Conservation (phyloP, 2,888 invertebrate species). For the Sminthurides aquaticus region DNA sequence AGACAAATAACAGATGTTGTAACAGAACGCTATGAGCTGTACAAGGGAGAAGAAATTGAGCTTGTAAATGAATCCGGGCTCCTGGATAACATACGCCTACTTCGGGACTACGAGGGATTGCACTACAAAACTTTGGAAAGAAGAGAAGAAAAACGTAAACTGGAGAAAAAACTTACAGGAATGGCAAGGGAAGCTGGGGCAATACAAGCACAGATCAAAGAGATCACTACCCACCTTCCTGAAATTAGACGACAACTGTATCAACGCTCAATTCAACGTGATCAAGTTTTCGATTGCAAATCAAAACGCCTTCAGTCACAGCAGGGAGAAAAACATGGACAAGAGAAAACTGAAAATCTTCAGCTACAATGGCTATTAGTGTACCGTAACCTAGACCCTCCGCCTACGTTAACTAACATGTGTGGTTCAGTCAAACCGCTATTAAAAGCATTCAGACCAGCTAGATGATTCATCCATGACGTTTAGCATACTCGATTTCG, state of each 20-base stretch:
- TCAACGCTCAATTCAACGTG: neutral
- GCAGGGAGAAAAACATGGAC: neutral
- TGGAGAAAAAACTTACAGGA: conserved; percentile 9
- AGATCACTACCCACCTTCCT: conserved; percentile 11
- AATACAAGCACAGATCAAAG: conserved; percentile 4
- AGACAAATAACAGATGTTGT: conserved; percentile 14
- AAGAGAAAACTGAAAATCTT: neutral
- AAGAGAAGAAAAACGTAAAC: conserved; percentile 21
- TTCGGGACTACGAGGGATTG: conserved; percentile 28
- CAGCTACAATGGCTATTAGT: conserved; percentile 9
- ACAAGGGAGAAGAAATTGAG: conserved; percentile 14
- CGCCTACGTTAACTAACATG: neutral
- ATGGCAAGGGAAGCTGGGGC: conserved; percentile 6
- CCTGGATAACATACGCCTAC: conserved; percentile 24
- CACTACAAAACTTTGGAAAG: conserved; percentile 6
- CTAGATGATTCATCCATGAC: too few relatives aligned
- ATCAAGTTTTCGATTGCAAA: neutral
- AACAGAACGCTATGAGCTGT: conserved; percentile 10
- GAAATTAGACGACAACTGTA: neutral
- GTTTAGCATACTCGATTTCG: too few relatives aligned
- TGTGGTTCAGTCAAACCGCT: too few relatives aligned
- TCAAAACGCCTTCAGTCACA: neutral
- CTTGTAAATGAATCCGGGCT: conserved; percentile 26
- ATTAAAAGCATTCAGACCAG: too few relatives aligned
- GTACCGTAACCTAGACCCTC: conserved; percentile 7